A percentile compares a stretch with the other conserved stretches of the same genome.
Conservation (phyloP, 2,888 invertebrate genomes). For the Halictus quadricinctus region DNA sequence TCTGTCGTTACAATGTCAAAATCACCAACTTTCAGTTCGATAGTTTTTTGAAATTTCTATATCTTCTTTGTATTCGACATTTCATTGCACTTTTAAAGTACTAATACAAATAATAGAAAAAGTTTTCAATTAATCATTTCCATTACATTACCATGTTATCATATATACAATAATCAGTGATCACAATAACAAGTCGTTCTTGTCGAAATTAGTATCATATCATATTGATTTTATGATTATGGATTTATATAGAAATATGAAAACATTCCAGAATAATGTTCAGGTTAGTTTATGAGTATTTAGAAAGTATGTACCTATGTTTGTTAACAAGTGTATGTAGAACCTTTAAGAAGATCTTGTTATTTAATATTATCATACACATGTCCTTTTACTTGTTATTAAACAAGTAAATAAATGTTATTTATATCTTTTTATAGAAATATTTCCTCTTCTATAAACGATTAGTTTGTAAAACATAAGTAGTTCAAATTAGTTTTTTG, state of each 20-base stretch:
- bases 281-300: slow-evolving; percentile 41
- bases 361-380: not conserved
- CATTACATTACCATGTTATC: slow-evolving; percentile 32
- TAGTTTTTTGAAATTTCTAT: slow-evolving; percentile 4
- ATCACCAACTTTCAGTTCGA: slow-evolving; percentile 31
- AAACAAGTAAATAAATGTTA: not conserved
- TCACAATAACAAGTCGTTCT: slow-evolving; percentile 23
- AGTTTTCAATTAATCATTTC: slow-evolving; percentile 30
- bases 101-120: not conserved
- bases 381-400: not conserved
- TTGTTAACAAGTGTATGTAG: slow-evolving; percentile 14
- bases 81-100: slow-evolving; percentile 12
- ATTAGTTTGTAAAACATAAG: slow-evolving; percentile 14
- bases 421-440: not conserved
- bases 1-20: slow-evolving; percentile 59
- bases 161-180: slow-evolving; percentile 16
- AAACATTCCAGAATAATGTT: slow-evolving; percentile 27
- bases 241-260: slow-evolving; percentile 27
- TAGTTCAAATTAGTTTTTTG: slow-evolving; percentile 2
- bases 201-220: slow-evolving; percentile 12
- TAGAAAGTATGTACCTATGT: slow-evolving; percentile 10
- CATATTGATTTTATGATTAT: slow-evolving; percentile 15
- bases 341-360: slow-evolving; percentile 3
- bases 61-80: not conserved
- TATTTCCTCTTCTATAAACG: not conserved